A percentile compares a stretch with the other conserved stretches of the same genome.
Conservation (phyloP, 2,888 invertebrate species). For the Megaustenia siamemsis region DNA sequence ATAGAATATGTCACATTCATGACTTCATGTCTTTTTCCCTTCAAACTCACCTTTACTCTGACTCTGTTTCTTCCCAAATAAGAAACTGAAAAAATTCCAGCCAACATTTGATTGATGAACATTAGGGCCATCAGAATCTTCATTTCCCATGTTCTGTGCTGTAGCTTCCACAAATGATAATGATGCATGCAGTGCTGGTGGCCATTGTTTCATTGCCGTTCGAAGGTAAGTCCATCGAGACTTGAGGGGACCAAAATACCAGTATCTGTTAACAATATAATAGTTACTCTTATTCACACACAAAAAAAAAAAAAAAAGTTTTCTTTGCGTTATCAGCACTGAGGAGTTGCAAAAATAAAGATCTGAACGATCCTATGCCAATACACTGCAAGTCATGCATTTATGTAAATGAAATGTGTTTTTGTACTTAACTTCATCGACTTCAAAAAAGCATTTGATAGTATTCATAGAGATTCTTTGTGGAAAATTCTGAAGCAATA, state of each 20-base stretch:
- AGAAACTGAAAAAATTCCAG: slow-evolving; percentile 53
- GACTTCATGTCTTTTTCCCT: neutral
- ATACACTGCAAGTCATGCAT: too few species aligned
- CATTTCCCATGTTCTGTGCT: slow-evolving; percentile 62
- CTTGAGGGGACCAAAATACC: slow-evolving; percentile 90
- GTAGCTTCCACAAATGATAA: slow-evolving; percentile 85
- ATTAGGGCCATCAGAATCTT: slow-evolving; percentile 21
- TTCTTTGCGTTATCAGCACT: too few species aligned
- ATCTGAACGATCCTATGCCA: too few species aligned
- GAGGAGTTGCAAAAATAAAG: too few species aligned
- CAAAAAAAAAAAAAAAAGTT: too few species aligned
- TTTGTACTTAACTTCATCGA: too few species aligned
- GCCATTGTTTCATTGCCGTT: slow-evolving; percentile 73
- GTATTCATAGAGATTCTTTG: too few species aligned
- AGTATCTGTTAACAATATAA: slow-evolving; percentile 83
- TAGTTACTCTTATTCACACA: neutral
- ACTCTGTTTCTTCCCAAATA: slow-evolving; percentile 47
- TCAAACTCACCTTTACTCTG: neutral
- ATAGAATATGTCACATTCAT: too few species aligned
- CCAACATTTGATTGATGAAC: neutral
- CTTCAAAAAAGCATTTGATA: too few species aligned
- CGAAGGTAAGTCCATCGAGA: slow-evolving; percentile 89
- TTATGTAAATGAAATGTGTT: too few species aligned
- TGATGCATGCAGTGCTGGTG: slow-evolving; percentile 81
- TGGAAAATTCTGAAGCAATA: too few species aligned